phyloP scores from a whole-genome alignment of 2,888 invertebrate species.

The Parnassius orleans region DNA sequence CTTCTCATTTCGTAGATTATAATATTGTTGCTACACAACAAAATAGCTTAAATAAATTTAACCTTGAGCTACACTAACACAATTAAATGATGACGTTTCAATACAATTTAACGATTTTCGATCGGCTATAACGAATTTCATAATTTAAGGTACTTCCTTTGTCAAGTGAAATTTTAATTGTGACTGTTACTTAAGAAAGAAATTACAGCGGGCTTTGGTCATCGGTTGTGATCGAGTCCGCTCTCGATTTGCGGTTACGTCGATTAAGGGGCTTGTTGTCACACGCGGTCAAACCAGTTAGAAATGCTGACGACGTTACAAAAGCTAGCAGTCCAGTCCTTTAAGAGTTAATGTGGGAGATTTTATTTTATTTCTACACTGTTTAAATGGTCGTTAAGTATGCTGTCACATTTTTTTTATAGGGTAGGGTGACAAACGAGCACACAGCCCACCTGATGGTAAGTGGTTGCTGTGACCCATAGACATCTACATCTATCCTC shows the following conservation, averaged over 20 bases:
- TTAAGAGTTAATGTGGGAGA: conserved; percentile 13
- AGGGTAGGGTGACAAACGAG: too few species aligned
- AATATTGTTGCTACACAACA: too few species aligned
- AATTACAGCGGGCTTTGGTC: conserved; percentile 38
- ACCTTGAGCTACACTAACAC: too few species aligned
- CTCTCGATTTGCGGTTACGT: conserved; percentile 48
- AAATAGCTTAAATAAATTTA: not conserved
- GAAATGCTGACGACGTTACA: conserved; percentile 45
- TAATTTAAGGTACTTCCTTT: not conserved
- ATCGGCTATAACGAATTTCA: too few species aligned
- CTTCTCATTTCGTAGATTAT: too few species aligned
- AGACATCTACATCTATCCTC: too few species aligned
- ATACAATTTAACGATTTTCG: too few species aligned
- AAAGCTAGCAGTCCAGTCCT: conserved; percentile 4
- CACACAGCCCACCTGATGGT: too few species aligned
- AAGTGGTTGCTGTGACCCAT: too few species aligned
- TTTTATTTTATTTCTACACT: conserved; percentile 7
- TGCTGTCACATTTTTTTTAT: too few species aligned
- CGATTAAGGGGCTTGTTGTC: conserved; percentile 49
- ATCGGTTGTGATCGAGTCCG: conserved; percentile 30
- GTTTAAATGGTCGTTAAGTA: too few species aligned
- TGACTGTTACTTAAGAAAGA: conserved; percentile 40
- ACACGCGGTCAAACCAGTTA: conserved; percentile 54
- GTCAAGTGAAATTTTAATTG: conserved; percentile 12
- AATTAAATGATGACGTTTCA: too few species aligned